These are phyloP conservation scores for Odocoileus hemionus DNA, from an alignment of 2,113 vertebrate genomes.

Conservation along the genomic window DNA sequence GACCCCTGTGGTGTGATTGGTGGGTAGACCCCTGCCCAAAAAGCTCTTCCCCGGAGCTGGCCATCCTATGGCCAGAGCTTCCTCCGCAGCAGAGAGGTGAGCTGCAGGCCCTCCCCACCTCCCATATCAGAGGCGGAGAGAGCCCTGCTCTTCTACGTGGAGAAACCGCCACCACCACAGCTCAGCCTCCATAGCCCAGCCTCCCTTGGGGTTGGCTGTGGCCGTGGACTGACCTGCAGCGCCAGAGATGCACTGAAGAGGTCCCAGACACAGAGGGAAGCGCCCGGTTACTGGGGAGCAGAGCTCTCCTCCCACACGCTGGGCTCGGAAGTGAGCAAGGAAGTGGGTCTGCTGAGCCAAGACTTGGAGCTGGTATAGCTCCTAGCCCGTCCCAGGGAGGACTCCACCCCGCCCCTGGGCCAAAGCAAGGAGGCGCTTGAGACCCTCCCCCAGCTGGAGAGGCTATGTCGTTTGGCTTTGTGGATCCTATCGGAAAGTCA, in stretches of 20 bases:
- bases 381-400: too few relatives aligned
- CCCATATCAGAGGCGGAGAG: neutral
- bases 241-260: neutral
- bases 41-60: neutral
- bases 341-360: neutral
- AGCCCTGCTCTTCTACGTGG: neutral
- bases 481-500: neutral
- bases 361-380: neutral
- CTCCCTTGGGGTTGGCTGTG: neutral
- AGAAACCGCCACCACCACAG: neutral
- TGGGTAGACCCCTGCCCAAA: neutral
- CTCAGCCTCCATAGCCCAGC: neutral
- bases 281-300: neutral
- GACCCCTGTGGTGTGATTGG: too few relatives aligned
- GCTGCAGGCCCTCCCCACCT: neutral
- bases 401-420: neutral
- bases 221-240: neutral
- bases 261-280: neutral
- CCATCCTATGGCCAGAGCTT: neutral
- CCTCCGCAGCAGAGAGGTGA: neutral
- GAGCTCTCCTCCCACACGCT: accelerated
- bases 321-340: neutral
- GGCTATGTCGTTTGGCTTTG: neutral
- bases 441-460: neutral
- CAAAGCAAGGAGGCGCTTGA: neutral